A percentile compares a stretch with the other conserved stretches of the same genome.
Conservation (phyloP, 2,113 vertebrate genomes). For the Dipodomys stephensi region DNA sequence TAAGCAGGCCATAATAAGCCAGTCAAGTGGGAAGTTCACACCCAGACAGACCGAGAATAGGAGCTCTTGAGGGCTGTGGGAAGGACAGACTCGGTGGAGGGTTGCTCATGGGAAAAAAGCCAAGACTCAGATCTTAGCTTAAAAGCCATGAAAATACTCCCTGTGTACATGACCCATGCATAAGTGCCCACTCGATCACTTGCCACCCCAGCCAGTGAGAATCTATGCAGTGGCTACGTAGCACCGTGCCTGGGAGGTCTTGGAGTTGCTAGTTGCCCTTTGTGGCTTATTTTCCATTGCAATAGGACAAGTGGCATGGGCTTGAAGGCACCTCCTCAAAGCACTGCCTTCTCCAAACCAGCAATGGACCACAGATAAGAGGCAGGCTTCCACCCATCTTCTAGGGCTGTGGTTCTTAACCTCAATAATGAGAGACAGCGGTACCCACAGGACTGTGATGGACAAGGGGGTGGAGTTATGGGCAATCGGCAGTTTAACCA, state of each 20-base stretch:
- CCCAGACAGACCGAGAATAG: neutral
- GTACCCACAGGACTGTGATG: neutral
- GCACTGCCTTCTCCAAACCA: neutral
- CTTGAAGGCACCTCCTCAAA: neutral
- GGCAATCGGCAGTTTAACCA: neutral
- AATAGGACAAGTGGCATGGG: neutral
- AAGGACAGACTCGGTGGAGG: neutral
- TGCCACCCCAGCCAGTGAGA: neutral
- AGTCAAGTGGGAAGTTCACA: neutral
- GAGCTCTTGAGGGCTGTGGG: neutral
- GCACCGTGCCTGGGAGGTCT: neutral
- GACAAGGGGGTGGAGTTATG: neutral
- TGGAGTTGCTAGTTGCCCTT: no score
- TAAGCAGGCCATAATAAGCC: neutral
- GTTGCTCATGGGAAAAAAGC: neutral
- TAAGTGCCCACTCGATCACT: neutral
- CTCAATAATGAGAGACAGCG: neutral
- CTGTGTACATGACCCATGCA: neutral
- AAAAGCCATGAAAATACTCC: neutral
- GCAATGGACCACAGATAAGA: fast-evolving
- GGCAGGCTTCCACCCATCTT: neutral
- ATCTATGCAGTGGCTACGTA: fast-evolving
- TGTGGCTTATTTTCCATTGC: neutral
- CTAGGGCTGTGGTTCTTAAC: neutral
- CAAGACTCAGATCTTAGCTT: neutral